Base-by-base conservation (phyloP, 64 coral and sea anemone genomes). In the Stylophora pistillata region DNA sequence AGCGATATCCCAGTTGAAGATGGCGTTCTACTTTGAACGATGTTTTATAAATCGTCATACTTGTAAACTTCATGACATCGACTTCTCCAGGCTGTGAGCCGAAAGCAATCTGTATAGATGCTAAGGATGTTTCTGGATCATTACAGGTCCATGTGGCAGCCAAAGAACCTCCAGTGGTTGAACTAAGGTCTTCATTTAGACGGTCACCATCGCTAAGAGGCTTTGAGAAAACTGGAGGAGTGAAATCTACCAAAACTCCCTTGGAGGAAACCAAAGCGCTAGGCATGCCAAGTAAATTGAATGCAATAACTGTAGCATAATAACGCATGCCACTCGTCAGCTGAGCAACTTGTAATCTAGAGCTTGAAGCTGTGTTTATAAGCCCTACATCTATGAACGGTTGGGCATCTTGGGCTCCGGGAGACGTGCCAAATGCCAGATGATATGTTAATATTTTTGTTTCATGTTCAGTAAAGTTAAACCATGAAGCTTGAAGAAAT, bases 271-370 rank as follows among this genome's bases (percentile, higher is more conserved):
- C 86, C 72, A 81, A 71, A n/a, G 74, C 68, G 64, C 96, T 98
- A 10, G 89, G 89, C 30, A 98, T 78, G 6, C 96, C 96, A 11
- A 98, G 56, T 55, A 74, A 72, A 56, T 98, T 98, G 29, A 78
- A 83, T 30, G 92, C 96, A 58, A 95, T 89, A 13, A 98, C 96
- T 25, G 89, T 89, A 10, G 96, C 92, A 77, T 92, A 98, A 56
- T 98, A 98, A 20, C 62, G 71, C 26, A 87, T 74, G 27, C 96
- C 93, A 71, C 79, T 98, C 20, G 33, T 86, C 10, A 98, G 76
- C 75, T 95, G 86, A 30, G 83, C 61, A 15, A 94, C 86, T 59
- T 85, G 88, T 33, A 98, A 63, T 62, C 87, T 91, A 34, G 96
- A 89, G 78, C 96, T 98, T 6, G 92, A 56, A 53, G 93, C 85